Conservation (phyloP, 2,113 vertebrate species). For the Phoenicopterus ruber region DNA sequence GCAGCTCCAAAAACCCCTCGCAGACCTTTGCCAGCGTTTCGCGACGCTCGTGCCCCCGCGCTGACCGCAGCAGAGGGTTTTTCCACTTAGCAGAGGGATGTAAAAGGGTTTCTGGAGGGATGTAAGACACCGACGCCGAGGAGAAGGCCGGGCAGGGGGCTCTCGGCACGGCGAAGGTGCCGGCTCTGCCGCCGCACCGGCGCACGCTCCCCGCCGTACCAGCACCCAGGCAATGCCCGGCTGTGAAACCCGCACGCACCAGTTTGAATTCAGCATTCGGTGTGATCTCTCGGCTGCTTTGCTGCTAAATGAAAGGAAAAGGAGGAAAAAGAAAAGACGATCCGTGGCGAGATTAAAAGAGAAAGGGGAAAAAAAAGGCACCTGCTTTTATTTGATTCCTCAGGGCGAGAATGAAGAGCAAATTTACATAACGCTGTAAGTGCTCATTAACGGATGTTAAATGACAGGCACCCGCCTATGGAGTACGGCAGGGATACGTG, state of each 20-base stretch:
- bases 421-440: constrained; percentile 16
- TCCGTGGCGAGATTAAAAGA: neutral
- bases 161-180: accelerated
- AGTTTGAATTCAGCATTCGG: neutral
- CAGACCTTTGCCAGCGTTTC: accelerated
- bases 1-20: neutral
- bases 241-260: neutral
- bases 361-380: neutral
- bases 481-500: neutral
- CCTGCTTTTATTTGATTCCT: neutral
- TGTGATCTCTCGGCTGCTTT: neutral
- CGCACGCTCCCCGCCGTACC: accelerated
- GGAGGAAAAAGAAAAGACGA: neutral
- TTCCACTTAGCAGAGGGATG: neutral
- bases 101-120: neutral
- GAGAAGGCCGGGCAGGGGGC: accelerated
- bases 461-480: neutral
- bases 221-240: accelerated
- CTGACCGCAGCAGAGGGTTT: neutral
- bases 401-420: neutral
- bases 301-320: neutral
- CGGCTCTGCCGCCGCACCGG: neutral
- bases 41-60: accelerated
- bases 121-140: accelerated
- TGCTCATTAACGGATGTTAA: constrained; percentile 13